phyloP scores from a whole-genome alignment of 2,113 vertebrate genomes.

The Clinocottus analis region DNA sequence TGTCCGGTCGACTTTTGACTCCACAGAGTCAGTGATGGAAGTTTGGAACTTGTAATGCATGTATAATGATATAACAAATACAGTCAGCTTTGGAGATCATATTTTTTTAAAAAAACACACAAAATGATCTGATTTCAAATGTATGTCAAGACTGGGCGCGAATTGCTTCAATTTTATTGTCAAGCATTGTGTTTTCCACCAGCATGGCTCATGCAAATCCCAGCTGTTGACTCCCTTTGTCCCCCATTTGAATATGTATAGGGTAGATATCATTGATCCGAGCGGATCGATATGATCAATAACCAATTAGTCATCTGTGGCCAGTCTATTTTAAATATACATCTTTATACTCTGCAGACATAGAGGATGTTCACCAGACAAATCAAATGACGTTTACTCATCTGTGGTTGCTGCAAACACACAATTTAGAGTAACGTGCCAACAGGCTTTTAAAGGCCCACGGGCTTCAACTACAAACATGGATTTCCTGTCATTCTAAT shows the following conservation, averaged over 20 bases:
- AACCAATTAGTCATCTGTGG: constrained; percentile 37
- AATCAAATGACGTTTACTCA: background rate
- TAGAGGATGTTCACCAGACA: constrained; percentile 13
- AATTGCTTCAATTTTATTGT: background rate
- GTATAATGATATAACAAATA: background rate
- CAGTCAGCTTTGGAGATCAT: background rate
- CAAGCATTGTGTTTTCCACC: background rate
- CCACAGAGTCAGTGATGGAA: constrained; percentile 1
- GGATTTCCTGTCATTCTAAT: constrained; percentile 1
- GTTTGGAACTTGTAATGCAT: constrained; percentile 4
- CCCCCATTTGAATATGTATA: constrained; percentile 15
- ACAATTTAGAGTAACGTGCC: background rate
- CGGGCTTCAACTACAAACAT: constrained; percentile 6
- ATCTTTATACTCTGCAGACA: background rate
- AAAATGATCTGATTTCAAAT: background rate
- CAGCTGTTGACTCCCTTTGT: background rate
- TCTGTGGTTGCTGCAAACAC: background rate
- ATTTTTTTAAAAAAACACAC: background rate
- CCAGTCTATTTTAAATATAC: background rate
- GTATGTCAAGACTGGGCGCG: background rate
- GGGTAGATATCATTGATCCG: constrained; percentile 39
- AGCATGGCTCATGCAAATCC: constrained; percentile 2
- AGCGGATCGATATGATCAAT: constrained; percentile 51
- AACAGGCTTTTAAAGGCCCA: background rate
- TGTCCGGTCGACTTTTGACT: constrained; percentile 1